Conservation (phyloP, 2,797 vertebrate genomes). For the Enteromius unitaeniatus region DNA sequence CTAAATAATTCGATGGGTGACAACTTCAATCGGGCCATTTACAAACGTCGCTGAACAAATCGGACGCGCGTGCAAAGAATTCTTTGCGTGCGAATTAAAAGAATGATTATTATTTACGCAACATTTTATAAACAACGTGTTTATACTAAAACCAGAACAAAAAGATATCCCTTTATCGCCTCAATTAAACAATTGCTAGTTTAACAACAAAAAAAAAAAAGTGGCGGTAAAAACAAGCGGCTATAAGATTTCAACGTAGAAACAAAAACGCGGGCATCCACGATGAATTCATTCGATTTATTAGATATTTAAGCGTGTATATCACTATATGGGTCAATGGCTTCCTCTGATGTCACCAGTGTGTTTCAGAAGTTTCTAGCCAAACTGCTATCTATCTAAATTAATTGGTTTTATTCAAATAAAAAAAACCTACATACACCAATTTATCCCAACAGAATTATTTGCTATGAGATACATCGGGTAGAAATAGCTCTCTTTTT, state of each 20-base stretch:
- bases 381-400: neutral
- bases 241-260: neutral
- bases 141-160: neutral
- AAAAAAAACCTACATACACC: neutral
- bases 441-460: neutral
- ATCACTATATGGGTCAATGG: conserved; percentile 31
- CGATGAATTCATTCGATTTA: neutral
- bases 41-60: neutral
- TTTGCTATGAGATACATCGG: neutral
- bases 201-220: neutral
- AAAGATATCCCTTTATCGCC: neutral
- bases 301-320: conserved; percentile 28
- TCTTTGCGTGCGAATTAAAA: too few species aligned
- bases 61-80: neutral
- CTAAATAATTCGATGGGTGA: neutral
- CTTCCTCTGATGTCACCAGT: neutral
- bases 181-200: neutral
- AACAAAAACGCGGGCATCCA: conserved; percentile 6
- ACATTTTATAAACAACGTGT: neutral
- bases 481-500: neutral
- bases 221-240: neutral
- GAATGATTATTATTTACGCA: too few species aligned
- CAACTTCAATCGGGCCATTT: neutral
- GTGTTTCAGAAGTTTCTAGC: neutral
- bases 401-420: neutral